A percentile compares a stretch with the other conserved stretches of the same genome.
Conservation (phyloP, 2,888 invertebrate species). For the Phlogophora meticulosa region DNA sequence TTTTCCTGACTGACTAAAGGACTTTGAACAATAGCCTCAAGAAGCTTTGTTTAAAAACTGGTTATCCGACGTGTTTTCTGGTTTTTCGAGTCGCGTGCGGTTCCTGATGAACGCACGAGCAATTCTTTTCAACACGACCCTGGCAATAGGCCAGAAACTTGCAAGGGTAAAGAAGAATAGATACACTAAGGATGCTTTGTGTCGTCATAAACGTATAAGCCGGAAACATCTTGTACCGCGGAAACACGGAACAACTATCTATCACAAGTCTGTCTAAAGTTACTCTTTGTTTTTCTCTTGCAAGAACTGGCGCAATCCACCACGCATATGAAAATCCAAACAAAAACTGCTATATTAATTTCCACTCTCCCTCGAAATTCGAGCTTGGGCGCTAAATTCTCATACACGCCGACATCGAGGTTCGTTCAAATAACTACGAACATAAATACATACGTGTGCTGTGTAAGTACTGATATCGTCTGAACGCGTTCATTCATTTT, state of each 20-base stretch:
- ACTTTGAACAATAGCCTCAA: conserved; percentile 34
- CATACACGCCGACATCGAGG: conserved; percentile 48
- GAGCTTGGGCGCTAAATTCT: conserved; percentile 55
- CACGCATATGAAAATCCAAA: conserved; percentile 26
- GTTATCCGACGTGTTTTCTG: conserved; percentile 37
- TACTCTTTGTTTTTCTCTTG: conserved; percentile 1
- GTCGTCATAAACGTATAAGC: conserved; percentile 32
- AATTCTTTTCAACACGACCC: conserved; percentile 46
- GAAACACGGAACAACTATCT: conserved; percentile 12
- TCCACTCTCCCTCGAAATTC: conserved; percentile 43
- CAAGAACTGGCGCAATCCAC: background rate
- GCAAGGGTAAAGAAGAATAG: conserved; percentile 25
- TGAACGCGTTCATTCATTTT: conserved; percentile 70
- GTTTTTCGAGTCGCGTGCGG: conserved; percentile 43
- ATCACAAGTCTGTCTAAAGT: background rate
- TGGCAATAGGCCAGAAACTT: conserved; percentile 52
- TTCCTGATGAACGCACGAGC: conserved; percentile 43
- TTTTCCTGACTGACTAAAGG: conserved; percentile 21
- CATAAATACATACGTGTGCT: conserved; percentile 55
- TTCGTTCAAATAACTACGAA: conserved; percentile 59
- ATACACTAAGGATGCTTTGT: conserved; percentile 38
- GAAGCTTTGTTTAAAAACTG: conserved; percentile 48
- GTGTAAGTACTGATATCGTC: conserved; percentile 61
- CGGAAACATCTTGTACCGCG: conserved; percentile 24
- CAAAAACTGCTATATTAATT: conserved; percentile 52